Evolutionary conservation across 1,140 invertebrate genomes (phyloP).

Genomic region (Pogonognathellus flavescens): DNA sequence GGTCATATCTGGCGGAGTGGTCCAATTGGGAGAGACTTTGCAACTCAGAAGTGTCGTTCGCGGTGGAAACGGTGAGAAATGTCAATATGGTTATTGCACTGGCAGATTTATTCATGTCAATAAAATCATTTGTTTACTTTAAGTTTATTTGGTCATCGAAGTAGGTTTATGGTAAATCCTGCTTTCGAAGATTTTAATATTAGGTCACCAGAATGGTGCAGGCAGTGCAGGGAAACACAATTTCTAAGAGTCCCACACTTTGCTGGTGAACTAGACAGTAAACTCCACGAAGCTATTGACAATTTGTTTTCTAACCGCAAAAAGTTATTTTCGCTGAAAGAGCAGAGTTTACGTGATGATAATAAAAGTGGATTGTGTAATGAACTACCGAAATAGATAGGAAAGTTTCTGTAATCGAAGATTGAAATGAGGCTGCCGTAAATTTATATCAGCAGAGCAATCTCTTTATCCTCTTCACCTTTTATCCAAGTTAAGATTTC

Average conservation of each 20-base stretch:
- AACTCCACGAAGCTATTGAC: background rate
- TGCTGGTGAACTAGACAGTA: background rate
- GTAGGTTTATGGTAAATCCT: too few species aligned
- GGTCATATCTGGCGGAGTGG: constrained; percentile 66
- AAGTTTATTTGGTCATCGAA: too few species aligned
- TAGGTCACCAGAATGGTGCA: too few species aligned
- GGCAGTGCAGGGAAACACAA: too few species aligned
- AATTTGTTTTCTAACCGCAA: constrained; percentile 31
- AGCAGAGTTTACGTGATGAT: background rate
- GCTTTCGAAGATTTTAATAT: too few species aligned
- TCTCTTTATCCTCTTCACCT: background rate
- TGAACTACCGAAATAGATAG: background rate
- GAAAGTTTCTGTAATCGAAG: background rate
- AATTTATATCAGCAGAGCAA: background rate
- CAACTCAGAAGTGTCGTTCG: constrained; percentile 65
- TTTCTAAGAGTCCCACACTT: too few species aligned
- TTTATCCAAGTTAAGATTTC: too few species aligned
- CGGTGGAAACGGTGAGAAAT: constrained; percentile 60
- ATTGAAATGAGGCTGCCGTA: background rate
- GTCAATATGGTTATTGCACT: background rate
- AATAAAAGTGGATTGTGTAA: background rate
- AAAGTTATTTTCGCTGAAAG: background rate
- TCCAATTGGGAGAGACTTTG: constrained; percentile 64
- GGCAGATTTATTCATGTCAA: too few species aligned
- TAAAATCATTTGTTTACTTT: too few species aligned